Evolutionary conservation across 2,113 vertebrate species (phyloP), one percentile per base, ranked within the genome.

Genomic region (Arvicanthis niloticus): DNA sequence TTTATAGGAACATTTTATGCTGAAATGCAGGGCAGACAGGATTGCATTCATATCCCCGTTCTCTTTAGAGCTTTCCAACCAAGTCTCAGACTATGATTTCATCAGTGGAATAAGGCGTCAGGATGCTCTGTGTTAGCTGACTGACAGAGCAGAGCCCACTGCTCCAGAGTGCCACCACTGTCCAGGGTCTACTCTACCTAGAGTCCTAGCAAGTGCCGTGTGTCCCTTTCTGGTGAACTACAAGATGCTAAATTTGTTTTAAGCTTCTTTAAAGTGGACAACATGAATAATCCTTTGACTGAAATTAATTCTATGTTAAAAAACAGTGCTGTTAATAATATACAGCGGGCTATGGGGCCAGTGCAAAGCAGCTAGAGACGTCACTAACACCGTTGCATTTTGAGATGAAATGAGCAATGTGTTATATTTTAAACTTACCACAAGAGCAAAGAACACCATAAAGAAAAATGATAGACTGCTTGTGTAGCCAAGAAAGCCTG

Each of bases 401-500:
- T 95, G 31, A 62, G 75, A 98, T 81, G 62, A 98, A 95, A 97
- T 98, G 98, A 98, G 90, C 94, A 96, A 95, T 58, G n/a, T 9
- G 93, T 81, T 98, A 92, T 97, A 98, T 98, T 98, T 98, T 98
- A 97, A 98, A 99, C 99, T 99, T 98, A 99, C 99, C 99, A 99
- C 99, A 97, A 99, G 96, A 97, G 99, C 97, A 98, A 99, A 99
- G 98, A 99, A 99, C 96, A 99, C 97, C 99, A 99, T 99, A 98
- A 99, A 99, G 98, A 99, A 97, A 98, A 99, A 99, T 98, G 99
- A 99, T 90, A 99, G 97, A 98, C 99, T 99, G 98, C 99, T 99
- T 98, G 99, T 99, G 98, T 99, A 99, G 98, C 99, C 99, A 98
- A 99, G 99, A 98, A 99, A 99, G 97, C 99, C 99, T 99, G 98